These are phyloP conservation scores for Candidula unifasciata DNA, from an alignment of 2,888 invertebrate genomes.

Conservation along the genomic window DNA sequence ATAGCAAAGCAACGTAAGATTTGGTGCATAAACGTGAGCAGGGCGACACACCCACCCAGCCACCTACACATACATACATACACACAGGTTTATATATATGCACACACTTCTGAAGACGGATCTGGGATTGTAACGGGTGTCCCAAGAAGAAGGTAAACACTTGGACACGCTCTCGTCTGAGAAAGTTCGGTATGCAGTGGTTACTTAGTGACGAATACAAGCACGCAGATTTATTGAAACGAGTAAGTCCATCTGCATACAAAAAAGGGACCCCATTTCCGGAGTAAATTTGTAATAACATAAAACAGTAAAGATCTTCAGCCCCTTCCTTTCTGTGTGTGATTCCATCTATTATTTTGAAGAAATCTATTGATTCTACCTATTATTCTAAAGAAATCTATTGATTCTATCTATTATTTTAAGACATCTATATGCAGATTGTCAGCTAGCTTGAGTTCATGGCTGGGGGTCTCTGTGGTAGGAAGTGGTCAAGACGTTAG, in stretches of 20 bases:
- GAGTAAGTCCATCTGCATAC: too few species aligned
- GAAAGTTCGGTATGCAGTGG: not conserved
- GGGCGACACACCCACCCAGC: not conserved
- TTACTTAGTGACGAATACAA: conserved; percentile 14
- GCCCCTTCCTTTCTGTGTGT: too few species aligned
- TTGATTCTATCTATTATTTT: too few species aligned
- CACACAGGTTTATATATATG: not conserved
- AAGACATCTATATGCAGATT: too few species aligned
- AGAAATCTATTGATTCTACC: too few species aligned
- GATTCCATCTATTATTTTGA: too few species aligned
- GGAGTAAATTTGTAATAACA: not conserved
- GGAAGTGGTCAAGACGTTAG: too few species aligned
- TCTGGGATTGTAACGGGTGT: conserved; percentile 3
- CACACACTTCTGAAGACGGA: conserved; percentile 3
- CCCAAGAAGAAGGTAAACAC: conserved; percentile 14
- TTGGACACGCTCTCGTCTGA: not conserved
- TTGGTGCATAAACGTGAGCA: conserved; percentile 12
- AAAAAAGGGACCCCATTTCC: not conserved
- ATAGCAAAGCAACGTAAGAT: conserved; percentile 12
- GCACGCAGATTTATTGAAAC: too few species aligned
- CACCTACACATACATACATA: not conserved
- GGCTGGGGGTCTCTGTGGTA: too few species aligned
- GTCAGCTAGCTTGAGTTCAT: too few species aligned
- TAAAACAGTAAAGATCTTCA: too few species aligned
- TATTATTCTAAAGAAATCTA: too few species aligned